Percentiles rank a stretch among this genome's conserved stretches.
phyloP scores from a whole-genome alignment of 2,888 invertebrate genomes.

The Mallateleia sp. region DNA sequence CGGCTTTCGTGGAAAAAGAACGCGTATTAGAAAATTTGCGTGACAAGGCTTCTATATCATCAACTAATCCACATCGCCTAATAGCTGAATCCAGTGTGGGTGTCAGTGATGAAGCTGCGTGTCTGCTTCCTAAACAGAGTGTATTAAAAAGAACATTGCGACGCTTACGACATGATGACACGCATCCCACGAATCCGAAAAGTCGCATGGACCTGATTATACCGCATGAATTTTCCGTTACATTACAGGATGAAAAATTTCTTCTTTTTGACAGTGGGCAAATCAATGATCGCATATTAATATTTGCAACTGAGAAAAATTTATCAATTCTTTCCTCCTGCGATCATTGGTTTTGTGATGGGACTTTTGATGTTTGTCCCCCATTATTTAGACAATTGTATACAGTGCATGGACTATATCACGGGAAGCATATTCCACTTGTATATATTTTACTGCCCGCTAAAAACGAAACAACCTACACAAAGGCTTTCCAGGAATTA shows the following conservation, averaged over 20 bases:
- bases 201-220: too few species aligned
- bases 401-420: constrained; percentile 11
- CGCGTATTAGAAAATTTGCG: constrained; percentile 13
- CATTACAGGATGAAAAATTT: not conserved
- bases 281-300: not conserved
- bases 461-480: constrained; percentile 30
- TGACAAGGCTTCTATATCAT: not conserved
- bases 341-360: constrained; percentile 31
- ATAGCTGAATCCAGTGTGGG: not conserved
- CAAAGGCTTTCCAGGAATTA: not conserved
- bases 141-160: constrained; percentile 7
- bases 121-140: constrained; percentile 3
- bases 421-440: constrained; percentile 16
- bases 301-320: constrained; percentile 24
- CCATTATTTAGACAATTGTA: constrained; percentile 27
- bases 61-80: constrained; percentile 1
- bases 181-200: constrained; percentile 21
- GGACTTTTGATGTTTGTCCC: constrained; percentile 24
- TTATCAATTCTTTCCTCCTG: not conserved
- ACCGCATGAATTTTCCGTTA: too few species aligned
- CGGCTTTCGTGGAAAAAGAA: constrained; percentile 32
- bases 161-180: not conserved
- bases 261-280: constrained; percentile 12
- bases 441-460: constrained; percentile 9
- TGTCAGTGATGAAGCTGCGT: constrained; percentile 3